Evolutionary conservation across 2,888 invertebrate genomes (phyloP).

Genomic region (Mongoloraphidia duomilia): DNA sequence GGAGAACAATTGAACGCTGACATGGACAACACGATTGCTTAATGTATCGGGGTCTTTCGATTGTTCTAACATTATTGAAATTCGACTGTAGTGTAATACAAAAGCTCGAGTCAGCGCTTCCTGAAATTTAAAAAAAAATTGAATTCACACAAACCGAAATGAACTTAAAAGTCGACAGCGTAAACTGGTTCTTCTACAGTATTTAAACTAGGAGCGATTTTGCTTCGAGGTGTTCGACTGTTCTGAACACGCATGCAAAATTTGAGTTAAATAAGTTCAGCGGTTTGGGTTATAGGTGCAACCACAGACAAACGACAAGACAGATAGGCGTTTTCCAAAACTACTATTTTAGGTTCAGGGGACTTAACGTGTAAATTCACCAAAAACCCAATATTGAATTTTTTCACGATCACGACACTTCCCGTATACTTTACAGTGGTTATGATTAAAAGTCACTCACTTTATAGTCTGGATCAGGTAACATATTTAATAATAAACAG

Average conservation of each 20-base stretch:
- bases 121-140: slow-evolving; percentile 29
- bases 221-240: neutral
- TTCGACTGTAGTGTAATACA: slow-evolving; percentile 90
- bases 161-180: neutral
- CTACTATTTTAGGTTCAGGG: no score
- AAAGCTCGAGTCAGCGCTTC: slow-evolving; percentile 87
- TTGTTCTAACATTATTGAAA: slow-evolving; percentile 78
- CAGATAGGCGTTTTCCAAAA: no score
- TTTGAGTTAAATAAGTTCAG: neutral
- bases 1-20: slow-evolving; percentile 91
- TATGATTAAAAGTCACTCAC: no score
- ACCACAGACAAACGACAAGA: no score
- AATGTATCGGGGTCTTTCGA: slow-evolving; percentile 79
- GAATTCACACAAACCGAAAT: neutral
- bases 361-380: neutral
- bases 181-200: neutral
- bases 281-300: no score
- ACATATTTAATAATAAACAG: slow-evolving; percentile 84
- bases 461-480: slow-evolving; percentile 91
- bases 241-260: neutral
- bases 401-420: neutral
- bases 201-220: neutral
- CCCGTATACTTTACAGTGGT: no score
- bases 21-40: slow-evolving; percentile 92
- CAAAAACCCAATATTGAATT: neutral